phyloP scores from a whole-genome alignment of 2,797 vertebrate species.

The Serranus cabrilla region DNA sequence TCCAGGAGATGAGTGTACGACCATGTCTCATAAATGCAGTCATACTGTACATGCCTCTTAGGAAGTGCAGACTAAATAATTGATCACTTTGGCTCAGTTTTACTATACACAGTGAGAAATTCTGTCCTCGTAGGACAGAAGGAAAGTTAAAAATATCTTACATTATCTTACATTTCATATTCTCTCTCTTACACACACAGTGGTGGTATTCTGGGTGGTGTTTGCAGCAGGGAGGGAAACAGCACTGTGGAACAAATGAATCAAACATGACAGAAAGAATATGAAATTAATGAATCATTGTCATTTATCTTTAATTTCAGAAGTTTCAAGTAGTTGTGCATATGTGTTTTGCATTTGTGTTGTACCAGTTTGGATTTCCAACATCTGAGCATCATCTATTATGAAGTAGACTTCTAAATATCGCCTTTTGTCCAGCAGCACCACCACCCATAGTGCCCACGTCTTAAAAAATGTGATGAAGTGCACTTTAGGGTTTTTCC shows the following conservation, averaged over 20 bases:
- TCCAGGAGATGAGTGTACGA: neutral
- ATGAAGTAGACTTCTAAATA: neutral
- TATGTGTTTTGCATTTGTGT: neutral
- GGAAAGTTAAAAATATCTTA: constrained; percentile 61
- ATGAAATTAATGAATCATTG: constrained; percentile 9
- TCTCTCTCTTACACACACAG: neutral
- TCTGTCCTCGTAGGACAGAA: constrained; percentile 29
- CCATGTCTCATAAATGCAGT: constrained; percentile 18
- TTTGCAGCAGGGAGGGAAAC: neutral
- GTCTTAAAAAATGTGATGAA: too few species aligned
- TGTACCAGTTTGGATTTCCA: neutral
- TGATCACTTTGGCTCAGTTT: constrained; percentile 52
- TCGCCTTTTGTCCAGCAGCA: neutral
- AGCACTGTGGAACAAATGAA: constrained; percentile 9
- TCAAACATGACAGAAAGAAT: constrained; percentile 33
- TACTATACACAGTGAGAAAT: constrained; percentile 33
- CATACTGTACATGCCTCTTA: constrained; percentile 32
- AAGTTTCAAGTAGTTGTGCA: constrained; percentile 8
- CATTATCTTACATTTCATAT: constrained; percentile 30
- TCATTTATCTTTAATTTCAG: constrained; percentile 22
- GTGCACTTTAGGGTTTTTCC: too few species aligned
- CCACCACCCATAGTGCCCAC: too few species aligned
- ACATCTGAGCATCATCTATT: too few species aligned
- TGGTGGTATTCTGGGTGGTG: neutral
- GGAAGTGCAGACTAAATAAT: constrained; percentile 69